Conservation (phyloP, 1,140 invertebrate species). For the Cyclargus thomasi region DNA sequence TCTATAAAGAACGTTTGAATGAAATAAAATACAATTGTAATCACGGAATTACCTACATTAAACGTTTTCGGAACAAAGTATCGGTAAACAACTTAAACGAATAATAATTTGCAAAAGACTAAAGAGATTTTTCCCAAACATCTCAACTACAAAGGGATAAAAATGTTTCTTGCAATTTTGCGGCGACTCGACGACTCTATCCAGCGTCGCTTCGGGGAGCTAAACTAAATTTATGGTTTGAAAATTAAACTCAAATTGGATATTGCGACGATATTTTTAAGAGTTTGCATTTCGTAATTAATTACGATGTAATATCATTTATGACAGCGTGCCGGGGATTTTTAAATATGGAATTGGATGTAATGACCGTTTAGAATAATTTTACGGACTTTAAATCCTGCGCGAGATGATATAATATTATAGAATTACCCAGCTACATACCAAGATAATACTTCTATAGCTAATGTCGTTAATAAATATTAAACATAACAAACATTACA, state of each 20-base stretch:
- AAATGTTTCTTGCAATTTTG: constrained; percentile 65
- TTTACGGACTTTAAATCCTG: background rate
- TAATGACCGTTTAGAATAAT: background rate
- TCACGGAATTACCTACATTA: background rate
- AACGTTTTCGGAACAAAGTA: background rate
- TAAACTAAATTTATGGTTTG: constrained; percentile 70
- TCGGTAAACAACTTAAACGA: constrained; percentile 46
- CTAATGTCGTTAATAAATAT: no score
- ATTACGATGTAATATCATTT: constrained; percentile 32
- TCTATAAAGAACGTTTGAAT: no score
- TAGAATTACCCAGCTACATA: no score
- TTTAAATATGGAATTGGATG: constrained; percentile 1
- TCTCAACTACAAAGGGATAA: constrained; percentile 65
- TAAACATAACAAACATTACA: no score
- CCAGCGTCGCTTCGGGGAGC: constrained; percentile 56
- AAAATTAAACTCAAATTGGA: constrained; percentile 74
- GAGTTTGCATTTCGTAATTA: constrained; percentile 38
- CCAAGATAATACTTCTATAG: no score
- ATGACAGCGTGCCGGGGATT: background rate
- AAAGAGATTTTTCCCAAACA: constrained; percentile 53
- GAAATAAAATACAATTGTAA: background rate
- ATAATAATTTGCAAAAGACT: constrained; percentile 59
- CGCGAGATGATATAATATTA: background rate
- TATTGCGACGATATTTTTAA: constrained; percentile 64
- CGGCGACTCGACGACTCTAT: constrained; percentile 53